phyloP scores from a whole-genome alignment of 2,797 vertebrate genomes.

The Sus cebifrons region DNA sequence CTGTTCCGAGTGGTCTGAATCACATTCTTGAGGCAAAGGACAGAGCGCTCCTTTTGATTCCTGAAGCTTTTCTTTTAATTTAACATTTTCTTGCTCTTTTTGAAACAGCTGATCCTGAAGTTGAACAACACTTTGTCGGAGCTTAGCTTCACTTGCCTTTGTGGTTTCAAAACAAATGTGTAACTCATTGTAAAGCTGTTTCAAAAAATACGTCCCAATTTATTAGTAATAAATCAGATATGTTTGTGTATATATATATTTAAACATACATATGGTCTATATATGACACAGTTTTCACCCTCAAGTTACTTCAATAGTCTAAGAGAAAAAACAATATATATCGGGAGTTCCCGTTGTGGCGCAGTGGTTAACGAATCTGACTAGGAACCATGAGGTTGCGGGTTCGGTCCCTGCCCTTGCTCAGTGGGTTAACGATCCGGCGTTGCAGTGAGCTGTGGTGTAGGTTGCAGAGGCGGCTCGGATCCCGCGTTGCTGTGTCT shows the following conservation, averaged over 20 bases:
- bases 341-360: too few species aligned
- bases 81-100: constrained; percentile 92
- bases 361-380: too few species aligned
- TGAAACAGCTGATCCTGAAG: constrained; percentile 92
- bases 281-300: background rate
- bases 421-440: too few species aligned
- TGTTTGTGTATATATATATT: background rate
- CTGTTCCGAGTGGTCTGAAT: constrained; percentile 87
- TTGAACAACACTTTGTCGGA: constrained; percentile 92
- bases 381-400: too few species aligned
- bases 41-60: constrained; percentile 81
- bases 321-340: constrained; percentile 9
- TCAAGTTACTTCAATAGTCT: constrained; percentile 45
- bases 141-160: constrained; percentile 92
- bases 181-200: constrained; percentile 96
- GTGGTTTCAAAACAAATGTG: constrained; percentile 94
- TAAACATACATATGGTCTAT: background rate
- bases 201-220: constrained; percentile 66
- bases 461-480: too few species aligned
- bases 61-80: constrained; percentile 93
- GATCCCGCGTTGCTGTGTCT: too few species aligned
- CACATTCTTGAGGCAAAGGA: constrained; percentile 88
- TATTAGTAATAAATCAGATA: constrained; percentile 67
- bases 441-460: too few species aligned
- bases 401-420: too few species aligned